These are phyloP conservation scores for Capra hircus DNA, from an alignment of 2,113 vertebrate species.

Conservation along the genomic window DNA sequence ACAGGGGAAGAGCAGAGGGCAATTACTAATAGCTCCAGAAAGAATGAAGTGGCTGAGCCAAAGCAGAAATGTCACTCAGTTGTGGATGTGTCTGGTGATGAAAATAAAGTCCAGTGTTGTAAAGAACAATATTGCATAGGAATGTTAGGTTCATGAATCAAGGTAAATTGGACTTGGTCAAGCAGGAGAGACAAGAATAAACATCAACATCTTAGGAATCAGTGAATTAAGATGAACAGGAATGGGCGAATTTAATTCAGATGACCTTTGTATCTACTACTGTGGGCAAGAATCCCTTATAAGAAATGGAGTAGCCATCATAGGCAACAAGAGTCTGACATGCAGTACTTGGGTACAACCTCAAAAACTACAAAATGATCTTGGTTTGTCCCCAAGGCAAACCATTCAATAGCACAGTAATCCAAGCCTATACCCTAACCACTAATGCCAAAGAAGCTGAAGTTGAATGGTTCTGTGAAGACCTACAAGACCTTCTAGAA, in stretches of 20 bases:
- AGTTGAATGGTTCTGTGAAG: not conserved
- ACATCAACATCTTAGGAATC: not conserved
- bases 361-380: not conserved
- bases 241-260: not conserved
- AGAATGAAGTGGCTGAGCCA: not conserved
- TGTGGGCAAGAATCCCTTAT: not conserved
- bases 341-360: not conserved
- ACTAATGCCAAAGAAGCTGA: not conserved
- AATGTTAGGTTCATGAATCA: not conserved
- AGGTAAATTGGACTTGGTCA: not conserved
- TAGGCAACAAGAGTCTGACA: not conserved
- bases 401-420: not conserved
- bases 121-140: not conserved
- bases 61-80: not conserved
- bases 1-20: not conserved
- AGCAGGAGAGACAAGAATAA: not conserved
- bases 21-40: not conserved
- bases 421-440: not conserved
- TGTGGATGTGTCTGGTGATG: not conserved
- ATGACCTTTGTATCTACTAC: not conserved
- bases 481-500: not conserved
- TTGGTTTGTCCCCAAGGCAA: not conserved
- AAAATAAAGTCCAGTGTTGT: not conserved
- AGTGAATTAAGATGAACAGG: not conserved
- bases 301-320: not conserved